Percentiles rank a stretch among this genome's conserved stretches.
phyloP scores from a whole-genome alignment of 2,888 invertebrate genomes.

The Oxytorus armatus region DNA sequence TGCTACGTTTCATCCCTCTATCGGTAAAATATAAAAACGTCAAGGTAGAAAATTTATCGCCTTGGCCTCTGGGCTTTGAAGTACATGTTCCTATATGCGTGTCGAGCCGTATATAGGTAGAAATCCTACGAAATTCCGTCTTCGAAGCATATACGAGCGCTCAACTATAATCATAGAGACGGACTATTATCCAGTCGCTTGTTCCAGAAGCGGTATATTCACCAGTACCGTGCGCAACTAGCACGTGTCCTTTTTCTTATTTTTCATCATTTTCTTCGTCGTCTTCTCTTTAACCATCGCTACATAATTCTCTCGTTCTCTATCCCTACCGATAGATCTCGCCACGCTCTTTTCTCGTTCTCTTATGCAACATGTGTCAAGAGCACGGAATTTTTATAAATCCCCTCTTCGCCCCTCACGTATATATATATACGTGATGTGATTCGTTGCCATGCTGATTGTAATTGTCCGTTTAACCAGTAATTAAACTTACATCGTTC shows the following conservation, averaged over 20 bases:
- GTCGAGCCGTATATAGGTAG: conserved; percentile 69
- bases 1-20: conserved; percentile 64
- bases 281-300: conserved; percentile 15
- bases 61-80: conserved; percentile 72
- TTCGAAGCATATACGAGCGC: conserved; percentile 54
- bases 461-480: conserved; percentile 73
- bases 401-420: conserved; percentile 14
- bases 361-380: conserved; percentile 59
- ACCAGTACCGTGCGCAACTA: conserved; percentile 52
- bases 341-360: conserved; percentile 26
- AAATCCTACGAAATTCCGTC: conserved; percentile 18
- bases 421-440: conserved; percentile 20
- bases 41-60: conserved; percentile 71
- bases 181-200: conserved; percentile 72
- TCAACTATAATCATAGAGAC: conserved; percentile 69
- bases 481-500: conserved; percentile 68
- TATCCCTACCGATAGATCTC: conserved; percentile 19
- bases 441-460: conserved; percentile 70
- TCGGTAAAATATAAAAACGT: conserved; percentile 71
- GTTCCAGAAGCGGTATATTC: conserved; percentile 70
- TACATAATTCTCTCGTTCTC: conserved; percentile 34
- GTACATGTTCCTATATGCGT: conserved; percentile 67
- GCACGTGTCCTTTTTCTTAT: conserved; percentile 37
- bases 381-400: conserved; percentile 61
- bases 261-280: conserved; percentile 13